Percentiles rank a stretch among this genome's conserved stretches.
phyloP scores from a whole-genome alignment of 2,797 vertebrate species.

The Triplophysa yarkandensis region DNA sequence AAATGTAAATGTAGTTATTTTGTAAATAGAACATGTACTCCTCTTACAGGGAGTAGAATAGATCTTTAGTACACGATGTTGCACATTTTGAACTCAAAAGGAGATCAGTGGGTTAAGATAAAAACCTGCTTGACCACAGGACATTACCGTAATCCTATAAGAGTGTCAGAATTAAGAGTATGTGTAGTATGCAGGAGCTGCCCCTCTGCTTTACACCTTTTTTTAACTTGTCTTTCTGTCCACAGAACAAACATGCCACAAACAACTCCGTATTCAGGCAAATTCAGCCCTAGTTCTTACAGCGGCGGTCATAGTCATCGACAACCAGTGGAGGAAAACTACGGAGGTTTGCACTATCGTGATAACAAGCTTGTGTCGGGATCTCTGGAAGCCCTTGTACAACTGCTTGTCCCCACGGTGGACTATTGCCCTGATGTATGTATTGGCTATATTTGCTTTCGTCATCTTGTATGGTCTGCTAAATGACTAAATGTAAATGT shows the following conservation, averaged over 20 bases:
- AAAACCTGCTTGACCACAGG: conserved; percentile 22
- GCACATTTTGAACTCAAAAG: conserved; percentile 6
- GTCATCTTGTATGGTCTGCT: no score
- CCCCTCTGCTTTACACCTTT: neutral
- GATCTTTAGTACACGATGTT: neutral
- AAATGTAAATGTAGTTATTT: no score
- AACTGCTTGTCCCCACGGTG: conserved; percentile 91
- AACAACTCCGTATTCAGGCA: conserved; percentile 88
- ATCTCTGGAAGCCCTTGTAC: conserved; percentile 94
- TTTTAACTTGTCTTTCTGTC: conserved; percentile 33
- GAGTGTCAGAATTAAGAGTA: conserved; percentile 22
- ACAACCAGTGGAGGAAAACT: conserved; percentile 79
- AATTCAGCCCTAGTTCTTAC: conserved; percentile 86
- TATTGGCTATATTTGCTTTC: neutral
- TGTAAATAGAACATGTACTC: no score
- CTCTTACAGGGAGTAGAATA: neutral
- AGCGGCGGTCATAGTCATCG: conserved; percentile 58
- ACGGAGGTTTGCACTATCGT: conserved; percentile 88
- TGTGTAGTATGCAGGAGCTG: conserved; percentile 7
- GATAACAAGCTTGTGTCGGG: conserved; percentile 94
- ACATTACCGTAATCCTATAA: conserved; percentile 39
- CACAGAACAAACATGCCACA: conserved; percentile 84
- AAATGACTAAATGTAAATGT: no score
- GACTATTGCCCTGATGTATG: conserved; percentile 97
- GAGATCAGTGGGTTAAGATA: conserved; percentile 36